Conservation (phyloP, 2,113 vertebrate genomes). For the Pantherophis guttatus region DNA sequence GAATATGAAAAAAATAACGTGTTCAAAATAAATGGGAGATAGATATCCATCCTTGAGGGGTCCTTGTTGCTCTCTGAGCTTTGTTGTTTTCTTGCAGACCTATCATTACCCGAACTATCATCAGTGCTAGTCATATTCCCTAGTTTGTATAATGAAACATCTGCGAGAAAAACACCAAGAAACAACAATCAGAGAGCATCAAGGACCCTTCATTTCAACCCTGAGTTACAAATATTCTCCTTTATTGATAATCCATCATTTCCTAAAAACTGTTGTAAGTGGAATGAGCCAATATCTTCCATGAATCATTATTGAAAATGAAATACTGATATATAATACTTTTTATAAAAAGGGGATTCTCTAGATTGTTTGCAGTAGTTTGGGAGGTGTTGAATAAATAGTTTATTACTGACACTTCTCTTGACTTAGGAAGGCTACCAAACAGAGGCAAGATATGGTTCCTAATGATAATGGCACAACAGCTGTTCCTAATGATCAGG, state of each 20-base stretch:
- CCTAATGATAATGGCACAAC: conserved; percentile 16
- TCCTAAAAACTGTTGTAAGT: not conserved
- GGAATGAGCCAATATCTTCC: not conserved
- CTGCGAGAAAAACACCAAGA: not conserved
- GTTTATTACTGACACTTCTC: not conserved
- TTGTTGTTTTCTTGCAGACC: not conserved
- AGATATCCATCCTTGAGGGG: not conserved
- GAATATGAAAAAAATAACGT: not conserved
- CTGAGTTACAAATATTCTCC: not conserved
- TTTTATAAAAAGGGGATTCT: conserved; percentile 20
- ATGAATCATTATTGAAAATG: not conserved
- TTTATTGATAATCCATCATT: not conserved
- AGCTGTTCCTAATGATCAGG: conserved; percentile 9
- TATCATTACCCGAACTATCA: not conserved
- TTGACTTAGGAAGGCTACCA: not conserved
- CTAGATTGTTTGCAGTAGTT: conserved; percentile 18
- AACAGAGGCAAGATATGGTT: conserved; percentile 6
- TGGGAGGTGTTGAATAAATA: conserved; percentile 13
- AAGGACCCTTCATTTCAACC: not conserved
- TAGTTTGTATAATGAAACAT: not conserved
- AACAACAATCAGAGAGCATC: not conserved
- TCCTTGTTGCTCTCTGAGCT: not conserved
- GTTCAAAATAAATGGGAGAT: not conserved
- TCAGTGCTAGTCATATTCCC: not conserved
- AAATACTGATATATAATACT: not conserved